phyloP scores from a whole-genome alignment of 1,140 invertebrate species.

The Scaptomyza graminum region DNA sequence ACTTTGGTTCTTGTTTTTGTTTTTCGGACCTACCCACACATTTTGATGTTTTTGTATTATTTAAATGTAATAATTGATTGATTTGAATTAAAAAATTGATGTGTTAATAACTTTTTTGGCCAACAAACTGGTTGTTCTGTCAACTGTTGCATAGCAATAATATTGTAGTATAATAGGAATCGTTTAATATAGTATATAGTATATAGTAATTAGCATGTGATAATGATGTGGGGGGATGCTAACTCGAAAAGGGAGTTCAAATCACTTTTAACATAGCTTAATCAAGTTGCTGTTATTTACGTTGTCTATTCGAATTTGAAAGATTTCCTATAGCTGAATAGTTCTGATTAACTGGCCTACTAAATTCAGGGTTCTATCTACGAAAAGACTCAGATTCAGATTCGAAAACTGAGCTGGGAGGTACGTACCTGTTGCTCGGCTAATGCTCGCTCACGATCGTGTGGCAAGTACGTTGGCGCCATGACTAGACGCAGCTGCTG shows the following conservation, averaged over 20 bases:
- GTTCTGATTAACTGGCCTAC: conserved; percentile 5
- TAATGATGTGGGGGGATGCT: conserved; percentile 26
- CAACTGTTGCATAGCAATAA: conserved; percentile 74
- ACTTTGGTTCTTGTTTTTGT: conserved; percentile 54
- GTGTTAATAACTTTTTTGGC: conserved; percentile 70
- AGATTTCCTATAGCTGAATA: conserved; percentile 21
- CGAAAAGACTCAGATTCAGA: conserved; percentile 21
- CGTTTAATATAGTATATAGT: conserved; percentile 52
- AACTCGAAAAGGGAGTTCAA: not conserved
- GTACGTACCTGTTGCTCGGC: conserved; percentile 96
- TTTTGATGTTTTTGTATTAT: conserved; percentile 46
- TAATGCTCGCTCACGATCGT: conserved; percentile 92
- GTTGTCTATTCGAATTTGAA: conserved; percentile 20
- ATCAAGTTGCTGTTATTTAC: conserved; percentile 43
- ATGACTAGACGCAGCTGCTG: conserved; percentile 92
- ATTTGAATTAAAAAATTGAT: conserved; percentile 25
- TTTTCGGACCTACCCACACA: conserved; percentile 66
- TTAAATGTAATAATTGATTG: conserved; percentile 46
- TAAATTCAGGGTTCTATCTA: conserved; percentile 23
- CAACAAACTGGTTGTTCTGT: conserved; percentile 72
- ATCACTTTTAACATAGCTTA: conserved; percentile 36
- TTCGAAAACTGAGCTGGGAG: conserved; percentile 19
- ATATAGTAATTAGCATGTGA: conserved; percentile 39
- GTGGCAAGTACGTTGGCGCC: conserved; percentile 91
- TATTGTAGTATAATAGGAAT: conserved; percentile 27